Evolutionary conservation across 2,797 vertebrate species (phyloP), one percentile per base, ranked within the genome.

Genomic region (Fistularia tabacaria): DNA sequence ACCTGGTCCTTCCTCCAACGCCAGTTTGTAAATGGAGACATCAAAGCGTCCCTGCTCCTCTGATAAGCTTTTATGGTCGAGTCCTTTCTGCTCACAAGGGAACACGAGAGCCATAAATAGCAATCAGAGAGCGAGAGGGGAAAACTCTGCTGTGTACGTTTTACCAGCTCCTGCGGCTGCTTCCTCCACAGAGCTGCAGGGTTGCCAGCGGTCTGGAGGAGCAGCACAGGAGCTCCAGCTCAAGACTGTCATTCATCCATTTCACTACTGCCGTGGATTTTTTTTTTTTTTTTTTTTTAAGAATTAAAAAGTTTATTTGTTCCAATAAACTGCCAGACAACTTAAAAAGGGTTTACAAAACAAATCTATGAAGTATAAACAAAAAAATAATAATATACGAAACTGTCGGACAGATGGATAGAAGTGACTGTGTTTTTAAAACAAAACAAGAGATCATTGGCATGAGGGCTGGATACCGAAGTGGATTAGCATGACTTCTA

Each of bases 321-420:
- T 92, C 90, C 95, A 95, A 94, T 91, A 94, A 95, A 95, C 90
- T 88, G 91, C 87, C 90, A 83, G 85, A 93, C 88, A 93, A 93
- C 93, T 93, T 92, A 87, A 89, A 90, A 88, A 81, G 73, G 87
- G 92, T 88, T 94, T 94, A 95, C 92, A 93, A 95, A 96, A 95
- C 91, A 87, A 90, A 46, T 65, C 67, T 52, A 38, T 55, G 70
- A 52, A 62, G 64, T 49, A 85, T 88, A 14, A 46, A 47, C 44
- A 46, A 25, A 46, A 55, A 90, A 87, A 83, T 87, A 81, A 88
- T 90, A 93, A 83, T 82, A 57, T 90, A 85, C 84, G 87, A 89
- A 92, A 74, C 45, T 13, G 51, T 78, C 38, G 60, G 87, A 92
- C 88, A 88, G 84, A 87, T 86, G 88, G 83, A 86, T 85, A 91